Percentiles rank a stretch among this genome's conserved stretches.
Evolutionary conservation across 2,797 vertebrate genomes (phyloP).

Genomic region (Knipowitschia caucasica): DNA sequence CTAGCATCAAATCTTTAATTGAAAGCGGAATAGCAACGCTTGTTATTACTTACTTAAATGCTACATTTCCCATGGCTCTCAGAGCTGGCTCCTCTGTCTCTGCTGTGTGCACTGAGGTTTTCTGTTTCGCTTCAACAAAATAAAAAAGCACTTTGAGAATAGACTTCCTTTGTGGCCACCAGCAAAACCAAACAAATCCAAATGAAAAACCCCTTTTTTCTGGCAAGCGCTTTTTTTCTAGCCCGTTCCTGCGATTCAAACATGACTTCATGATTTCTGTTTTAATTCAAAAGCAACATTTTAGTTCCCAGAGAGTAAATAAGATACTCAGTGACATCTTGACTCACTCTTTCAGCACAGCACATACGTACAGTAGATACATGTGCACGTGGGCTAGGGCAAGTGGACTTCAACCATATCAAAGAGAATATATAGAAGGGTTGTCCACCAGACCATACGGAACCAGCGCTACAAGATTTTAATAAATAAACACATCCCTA

Average conservation of each 20-base stretch:
- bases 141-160: constrained; percentile 28
- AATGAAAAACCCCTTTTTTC: constrained; percentile 30
- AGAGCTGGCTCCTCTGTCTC: constrained; percentile 8
- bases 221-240: constrained; percentile 17
- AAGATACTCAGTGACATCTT: constrained; percentile 31
- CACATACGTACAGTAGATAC: constrained; percentile 34
- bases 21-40: constrained; percentile 1
- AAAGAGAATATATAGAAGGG: constrained; percentile 55
- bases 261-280: constrained; percentile 16
- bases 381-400: constrained; percentile 34
- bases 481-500: constrained; percentile 43
- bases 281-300: constrained; percentile 27
- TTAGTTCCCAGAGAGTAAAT: constrained; percentile 31
- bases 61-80: constrained; percentile 17
- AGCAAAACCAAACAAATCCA: constrained; percentile 38
- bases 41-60: constrained; percentile 19
- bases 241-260: constrained; percentile 21
- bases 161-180: constrained; percentile 41
- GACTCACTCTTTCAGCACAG: constrained; percentile 27
- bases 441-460: constrained; percentile 15
- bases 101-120: constrained; percentile 18
- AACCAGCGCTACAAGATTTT: constrained; percentile 21
- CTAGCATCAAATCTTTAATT: constrained; percentile 12
- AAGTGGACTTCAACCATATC: constrained; percentile 48
- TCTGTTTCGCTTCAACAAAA: constrained; percentile 29